These are phyloP conservation scores for Drosophila prostipennis DNA, from an alignment of 2,888 invertebrate genomes.

Conservation along the genomic window DNA sequence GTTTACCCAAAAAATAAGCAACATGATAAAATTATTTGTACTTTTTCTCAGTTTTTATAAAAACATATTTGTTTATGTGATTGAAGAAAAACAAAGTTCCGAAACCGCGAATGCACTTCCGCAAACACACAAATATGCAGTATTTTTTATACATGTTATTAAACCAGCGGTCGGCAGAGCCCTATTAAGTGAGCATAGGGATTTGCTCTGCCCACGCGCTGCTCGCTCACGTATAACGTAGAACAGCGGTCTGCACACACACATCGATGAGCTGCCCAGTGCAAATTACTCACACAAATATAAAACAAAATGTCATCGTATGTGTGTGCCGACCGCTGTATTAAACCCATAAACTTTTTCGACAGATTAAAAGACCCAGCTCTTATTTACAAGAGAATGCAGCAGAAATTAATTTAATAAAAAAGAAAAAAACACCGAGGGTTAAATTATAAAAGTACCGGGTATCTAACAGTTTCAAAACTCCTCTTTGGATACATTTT, in stretches of 20 bases:
- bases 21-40: background rate
- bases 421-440: background rate
- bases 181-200: no score
- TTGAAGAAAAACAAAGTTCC: background rate
- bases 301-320: no score
- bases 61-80: slow-evolving; percentile 10
- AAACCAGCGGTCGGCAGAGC: no score
- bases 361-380: background rate
- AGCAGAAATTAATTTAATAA: background rate
- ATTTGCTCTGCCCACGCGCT: no score
- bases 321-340: no score
- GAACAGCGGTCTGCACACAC: no score
- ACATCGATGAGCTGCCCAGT: no score
- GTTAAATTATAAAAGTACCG: background rate
- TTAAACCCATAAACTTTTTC: background rate
- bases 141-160: background rate
- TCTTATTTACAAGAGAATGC: background rate
- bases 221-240: no score
- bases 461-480: slow-evolving; percentile 19
- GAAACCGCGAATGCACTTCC: background rate
- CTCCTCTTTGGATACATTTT: background rate
- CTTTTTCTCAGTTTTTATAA: background rate
- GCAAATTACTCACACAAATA: no score
- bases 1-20: background rate
- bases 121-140: slow-evolving; percentile 6